Evolutionary conservation across 2,113 vertebrate genomes (phyloP), one percentile per base, ranked within the genome.

Genomic region (Bagarius yarrelli): DNA sequence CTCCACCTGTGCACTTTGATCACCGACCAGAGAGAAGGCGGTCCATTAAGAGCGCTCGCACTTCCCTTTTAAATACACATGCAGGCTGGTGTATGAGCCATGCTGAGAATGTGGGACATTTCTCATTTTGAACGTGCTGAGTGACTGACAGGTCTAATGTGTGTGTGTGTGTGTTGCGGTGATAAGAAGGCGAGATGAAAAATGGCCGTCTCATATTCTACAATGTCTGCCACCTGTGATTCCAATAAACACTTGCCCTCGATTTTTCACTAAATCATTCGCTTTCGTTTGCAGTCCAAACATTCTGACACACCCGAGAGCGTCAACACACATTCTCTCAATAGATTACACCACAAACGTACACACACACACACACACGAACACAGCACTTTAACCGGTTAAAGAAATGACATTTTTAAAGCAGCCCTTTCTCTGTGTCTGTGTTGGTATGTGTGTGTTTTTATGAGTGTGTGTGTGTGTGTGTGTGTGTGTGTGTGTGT

Each of bases 101-200:
- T 53, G 8, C 59, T 0, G 23, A 32, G 25, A 53, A 57, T 71
- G 70, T 40, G 69, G 6, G 34, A 36, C 34, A 63, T 75, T 78
- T 81, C 81, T 85, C 74, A 85, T 83, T 85, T 78, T 27, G 16
- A 67, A 75, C 11, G 69, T 75, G 81, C 66, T 77, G 78, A 67
- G 76, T 71, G 79, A 85, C 52, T 73, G 76, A 74, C 44, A 50
- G 25, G 8, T 59, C 69, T 61, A 23, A 36, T 76, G 59, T 47
- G 70, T 72, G 69, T 73, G 55, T 60, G 55, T 30, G 44, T 76
- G 80, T 25, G 59, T 44, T 44, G 36, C 11, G 2, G 63, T 47
- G 30, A 47, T 52, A 21, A n/a, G 40, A 61, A 64, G 32, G 66
- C 78, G 73, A 9, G 34, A 71, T 71, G 47, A 78, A 53, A 64